Evolutionary conservation across 2,797 vertebrate genomes (phyloP).

Genomic region (Benthosema pterotum): DNA sequence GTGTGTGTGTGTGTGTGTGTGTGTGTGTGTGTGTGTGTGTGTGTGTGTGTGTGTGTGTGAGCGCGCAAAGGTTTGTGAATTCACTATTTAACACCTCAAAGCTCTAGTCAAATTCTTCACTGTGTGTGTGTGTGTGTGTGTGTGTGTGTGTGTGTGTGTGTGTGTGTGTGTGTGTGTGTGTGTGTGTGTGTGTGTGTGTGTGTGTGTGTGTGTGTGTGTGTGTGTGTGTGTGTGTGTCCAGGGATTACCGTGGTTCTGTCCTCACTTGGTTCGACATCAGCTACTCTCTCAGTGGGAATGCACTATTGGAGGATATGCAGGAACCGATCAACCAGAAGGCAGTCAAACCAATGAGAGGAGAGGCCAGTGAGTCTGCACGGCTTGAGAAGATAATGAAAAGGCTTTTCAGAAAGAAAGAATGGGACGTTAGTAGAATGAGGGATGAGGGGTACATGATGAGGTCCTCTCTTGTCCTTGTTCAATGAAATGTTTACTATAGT

Average conservation of each 20-base stretch:
- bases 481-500: too few species aligned
- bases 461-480: too few species aligned
- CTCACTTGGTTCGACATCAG: conserved; percentile 60
- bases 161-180: conserved; percentile 2
- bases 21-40: background rate
- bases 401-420: background rate
- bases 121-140: background rate
- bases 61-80: too few species aligned
- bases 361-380: fast-evolving
- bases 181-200: conserved; percentile 6
- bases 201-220: conserved; percentile 13
- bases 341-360: background rate
- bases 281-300: conserved; percentile 17
- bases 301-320: conserved; percentile 46
- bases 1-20: conserved; percentile 1
- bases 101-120: too few species aligned
- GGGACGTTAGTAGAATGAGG: too few species aligned
- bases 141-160: conserved; percentile 1
- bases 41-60: background rate
- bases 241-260: conserved; percentile 21
- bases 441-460: too few species aligned
- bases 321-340: background rate
- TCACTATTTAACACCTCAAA: too few species aligned
- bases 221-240: conserved; percentile 19
- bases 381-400: background rate